phyloP scores from a whole-genome alignment of 1,140 invertebrate genomes.

The Periplaneta americana region DNA sequence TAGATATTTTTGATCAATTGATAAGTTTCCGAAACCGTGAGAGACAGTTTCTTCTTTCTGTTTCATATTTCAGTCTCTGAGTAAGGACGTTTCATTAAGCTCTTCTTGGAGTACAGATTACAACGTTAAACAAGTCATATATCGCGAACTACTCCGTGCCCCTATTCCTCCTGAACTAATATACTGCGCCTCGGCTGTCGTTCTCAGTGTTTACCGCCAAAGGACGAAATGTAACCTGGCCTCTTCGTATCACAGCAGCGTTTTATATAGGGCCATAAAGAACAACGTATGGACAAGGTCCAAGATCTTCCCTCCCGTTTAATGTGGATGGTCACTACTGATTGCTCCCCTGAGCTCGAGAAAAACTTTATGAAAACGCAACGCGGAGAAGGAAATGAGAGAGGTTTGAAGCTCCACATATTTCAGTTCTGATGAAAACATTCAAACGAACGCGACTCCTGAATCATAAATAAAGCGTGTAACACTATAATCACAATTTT shows the following conservation, averaged over 20 bases:
- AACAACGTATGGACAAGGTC: no score
- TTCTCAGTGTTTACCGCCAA: background rate
- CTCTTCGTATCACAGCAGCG: background rate
- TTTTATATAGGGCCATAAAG: background rate
- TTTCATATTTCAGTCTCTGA: no score
- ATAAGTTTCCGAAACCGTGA: no score
- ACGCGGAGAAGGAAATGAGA: background rate
- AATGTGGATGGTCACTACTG: background rate
- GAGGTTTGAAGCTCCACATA: background rate
- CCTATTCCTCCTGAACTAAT: no score
- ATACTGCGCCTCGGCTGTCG: background rate
- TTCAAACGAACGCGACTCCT: background rate
- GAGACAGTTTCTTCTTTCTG: no score
- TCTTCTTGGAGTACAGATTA: background rate
- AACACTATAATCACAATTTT: background rate
- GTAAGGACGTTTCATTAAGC: no score
- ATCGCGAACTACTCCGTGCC: no score
- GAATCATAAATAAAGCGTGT: background rate
- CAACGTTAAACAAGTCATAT: background rate
- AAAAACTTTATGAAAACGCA: background rate
- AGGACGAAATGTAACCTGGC: background rate
- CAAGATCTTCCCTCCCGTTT: background rate
- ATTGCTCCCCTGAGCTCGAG: background rate
- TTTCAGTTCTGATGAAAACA: background rate
- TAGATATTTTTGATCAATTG: no score